phyloP scores from a whole-genome alignment of 2,113 vertebrate genomes.

The Cephalopterus ornatus region DNA sequence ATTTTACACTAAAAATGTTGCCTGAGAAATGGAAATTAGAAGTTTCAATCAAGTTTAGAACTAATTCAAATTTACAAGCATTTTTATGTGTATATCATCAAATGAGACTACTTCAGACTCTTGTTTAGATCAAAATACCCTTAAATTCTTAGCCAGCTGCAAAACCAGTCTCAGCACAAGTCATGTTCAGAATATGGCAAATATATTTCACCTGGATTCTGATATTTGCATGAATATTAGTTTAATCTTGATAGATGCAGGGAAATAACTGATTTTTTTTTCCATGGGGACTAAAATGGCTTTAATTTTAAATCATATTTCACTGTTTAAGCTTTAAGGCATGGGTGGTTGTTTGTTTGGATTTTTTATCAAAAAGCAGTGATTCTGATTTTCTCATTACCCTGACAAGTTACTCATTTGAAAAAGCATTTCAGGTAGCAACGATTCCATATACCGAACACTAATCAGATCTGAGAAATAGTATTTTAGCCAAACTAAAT shows the following conservation, averaged over 20 bases:
- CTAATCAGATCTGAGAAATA: neutral
- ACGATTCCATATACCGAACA: neutral
- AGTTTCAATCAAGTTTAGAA: slow-evolving; percentile 31
- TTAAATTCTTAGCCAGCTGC: neutral
- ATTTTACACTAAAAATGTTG: slow-evolving; percentile 1
- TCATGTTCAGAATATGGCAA: neutral
- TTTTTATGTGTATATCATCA: slow-evolving; percentile 23
- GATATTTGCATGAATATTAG: neutral
- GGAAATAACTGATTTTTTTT: neutral
- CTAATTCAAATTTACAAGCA: slow-evolving; percentile 28
- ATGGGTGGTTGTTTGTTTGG: too few relatives aligned
- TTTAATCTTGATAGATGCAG: neutral
- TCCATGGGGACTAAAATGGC: neutral
- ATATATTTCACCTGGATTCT: neutral
- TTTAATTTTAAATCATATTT: neutral
- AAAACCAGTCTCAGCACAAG: neutral
- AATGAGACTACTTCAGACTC: neutral
- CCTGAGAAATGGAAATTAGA: slow-evolving; percentile 28
- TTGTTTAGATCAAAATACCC: neutral
- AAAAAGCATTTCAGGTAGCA: neutral
- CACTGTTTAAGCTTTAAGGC: neutral
- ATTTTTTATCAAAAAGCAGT: neutral
- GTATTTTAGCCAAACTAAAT: neutral
- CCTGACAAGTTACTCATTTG: neutral
- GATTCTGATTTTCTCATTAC: neutral